Base-by-base conservation (phyloP, 64 coral and sea anemone species). In the Acropora yongei region DNA sequence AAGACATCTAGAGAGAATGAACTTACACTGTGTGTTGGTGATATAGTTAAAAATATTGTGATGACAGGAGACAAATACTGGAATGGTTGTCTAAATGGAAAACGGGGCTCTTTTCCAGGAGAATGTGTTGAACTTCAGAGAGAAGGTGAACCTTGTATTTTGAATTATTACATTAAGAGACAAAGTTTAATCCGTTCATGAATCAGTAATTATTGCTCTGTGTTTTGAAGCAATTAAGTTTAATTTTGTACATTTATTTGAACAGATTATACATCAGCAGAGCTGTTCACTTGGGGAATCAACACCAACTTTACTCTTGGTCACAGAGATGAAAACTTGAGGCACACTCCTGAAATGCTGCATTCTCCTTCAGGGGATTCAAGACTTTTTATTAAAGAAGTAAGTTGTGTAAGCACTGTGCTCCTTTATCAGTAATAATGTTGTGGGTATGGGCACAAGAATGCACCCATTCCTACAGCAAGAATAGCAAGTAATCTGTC, bases 231-330 rank as follows among this genome's bases (percentile, higher is more conserved):
- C 11, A 63, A 55, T 4, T 55, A 55, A 11, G 11, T 63, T 14
- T 63, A 3, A 13, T 13, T 12, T 3, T 0, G 14, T 63, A 63
- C 14, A 83, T 83, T 49, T n/a, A 83, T 84, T 84, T 47, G 6
- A 46, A 66, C 43, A 67, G 89, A 80, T 49, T 80, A 97, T 47
- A 86, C 76, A 41, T 43, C 81, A 30, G 30, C 30, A 82, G 84
- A 92, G 16, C 79, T 99, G 30, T 96, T 84, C 40, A 99, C 94
- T 46, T 99, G 97, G 97, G 97, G 97, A 43, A 75, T 88, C 16
- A 96, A 99, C 63, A 91, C 94, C 0, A 99, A 99, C 86, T 99
- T 99, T 42, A 99, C 94, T 13, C 89, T 99, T 49, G 94, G 94
- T 58, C 97, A 99, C 85, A 82, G 87, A 91, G 94, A 99, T 82